Evolutionary conservation across 2,888 invertebrate genomes (phyloP), one percentile per base, ranked within the genome.

Genomic region (Lasioglossum figueresi): DNA sequence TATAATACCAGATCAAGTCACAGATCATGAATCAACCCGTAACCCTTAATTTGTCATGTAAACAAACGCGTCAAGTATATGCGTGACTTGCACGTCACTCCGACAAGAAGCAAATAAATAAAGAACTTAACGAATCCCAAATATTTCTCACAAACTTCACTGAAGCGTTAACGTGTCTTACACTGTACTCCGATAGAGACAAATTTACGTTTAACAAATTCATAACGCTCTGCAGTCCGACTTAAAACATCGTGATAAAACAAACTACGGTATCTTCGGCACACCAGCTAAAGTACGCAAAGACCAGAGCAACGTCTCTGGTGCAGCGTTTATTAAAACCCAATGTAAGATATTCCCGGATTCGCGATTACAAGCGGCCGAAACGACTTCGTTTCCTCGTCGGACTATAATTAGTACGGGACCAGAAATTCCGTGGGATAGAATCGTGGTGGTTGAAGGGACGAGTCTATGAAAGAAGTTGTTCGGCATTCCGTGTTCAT

Each of bases 401-500:
- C 52, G 31, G 14, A 56, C 31, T 56, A 34, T 82, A 88, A 90
- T 90, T 86, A 79, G 83, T 19, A 48, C 43, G 48, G n/a, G 59
- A 73, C 74, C 31, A 43, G 80, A 68, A 78, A 84, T 66, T 78
- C 37, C 31, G 27, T 19, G 43, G 71, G 40, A 48, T 76, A 72
- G 68, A 77, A 40, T 40, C 66, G 43, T 31, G 16, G 27, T 10
- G 1, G 80, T 59, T 68, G 68, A 75, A 73, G 80, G 76, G 77
- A 63, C 59, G 86, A 68, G 79, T 77, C 83, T 79, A 77, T 76
- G 81, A 88, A 88, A 89, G 88, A 89, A 89, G 88, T 85, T 83
- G 88, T 84, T 80, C 82, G 77, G 77, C 87, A 89, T 90, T 87
- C 90, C 90, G n/a, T 71, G 83, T 82, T 88, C 87, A 86, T 88